Percentiles rank a stretch among this genome's conserved stretches.
These are phyloP conservation scores for Stegodyphus mimosarum DNA, from an alignment of 1,140 invertebrate genomes.

Conservation along the genomic window DNA sequence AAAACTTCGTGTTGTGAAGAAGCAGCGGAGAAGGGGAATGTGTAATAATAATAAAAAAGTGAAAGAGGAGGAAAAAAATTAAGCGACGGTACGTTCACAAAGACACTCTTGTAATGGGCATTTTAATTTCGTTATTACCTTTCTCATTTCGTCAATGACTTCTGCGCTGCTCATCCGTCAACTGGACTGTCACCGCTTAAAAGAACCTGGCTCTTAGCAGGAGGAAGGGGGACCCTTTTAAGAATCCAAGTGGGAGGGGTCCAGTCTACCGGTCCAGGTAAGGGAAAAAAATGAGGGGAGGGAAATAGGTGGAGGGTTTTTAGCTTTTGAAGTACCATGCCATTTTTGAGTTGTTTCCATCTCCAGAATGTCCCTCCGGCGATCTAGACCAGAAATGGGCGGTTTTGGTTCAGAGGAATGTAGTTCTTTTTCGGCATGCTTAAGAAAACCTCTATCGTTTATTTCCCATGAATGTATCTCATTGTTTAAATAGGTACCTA, in stretches of 20 bases:
- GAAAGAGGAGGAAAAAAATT: neutral
- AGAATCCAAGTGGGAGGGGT: constrained; percentile 4
- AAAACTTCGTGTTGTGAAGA: neutral
- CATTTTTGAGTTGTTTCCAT: neutral
- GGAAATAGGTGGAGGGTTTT: neutral
- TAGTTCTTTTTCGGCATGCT: neutral
- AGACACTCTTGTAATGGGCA: constrained; percentile 24
- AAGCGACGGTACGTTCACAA: constrained; percentile 9
- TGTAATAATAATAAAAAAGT: neutral
- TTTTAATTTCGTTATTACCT: constrained; percentile 40
- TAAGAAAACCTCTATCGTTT: no score
- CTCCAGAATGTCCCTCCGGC: neutral
- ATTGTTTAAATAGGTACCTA: no score
- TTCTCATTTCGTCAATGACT: constrained; percentile 27
- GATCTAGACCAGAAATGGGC: neutral
- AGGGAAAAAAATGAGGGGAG: neutral
- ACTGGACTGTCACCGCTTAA: neutral
- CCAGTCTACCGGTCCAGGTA: neutral
- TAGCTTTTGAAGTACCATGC: neutral
- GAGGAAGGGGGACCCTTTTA: neutral
- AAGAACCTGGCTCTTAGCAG: no score
- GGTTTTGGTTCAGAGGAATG: neutral
- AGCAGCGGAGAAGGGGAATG: neutral
- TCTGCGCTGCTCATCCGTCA: constrained; percentile 4
- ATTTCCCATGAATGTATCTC: no score